Percentiles rank a stretch among this genome's conserved stretches.
Conservation (phyloP, 2,888 invertebrate genomes). For the Monoplex corrugatus region DNA sequence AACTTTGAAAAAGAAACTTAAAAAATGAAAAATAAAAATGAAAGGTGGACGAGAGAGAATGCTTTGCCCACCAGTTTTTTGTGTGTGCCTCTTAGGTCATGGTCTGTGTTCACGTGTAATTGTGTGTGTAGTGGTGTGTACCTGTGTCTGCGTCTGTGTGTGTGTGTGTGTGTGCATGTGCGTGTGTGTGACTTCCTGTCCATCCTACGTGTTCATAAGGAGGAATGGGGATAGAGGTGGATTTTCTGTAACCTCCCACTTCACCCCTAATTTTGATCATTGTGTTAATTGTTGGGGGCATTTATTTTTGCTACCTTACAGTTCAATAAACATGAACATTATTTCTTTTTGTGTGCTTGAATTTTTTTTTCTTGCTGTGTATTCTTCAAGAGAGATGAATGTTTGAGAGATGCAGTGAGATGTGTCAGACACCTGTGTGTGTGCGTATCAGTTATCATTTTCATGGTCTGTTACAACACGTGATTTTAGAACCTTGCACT, state of each 20-base stretch:
- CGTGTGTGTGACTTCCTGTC: no score
- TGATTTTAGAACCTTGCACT: no score
- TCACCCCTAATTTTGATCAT: neutral
- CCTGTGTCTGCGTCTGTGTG: neutral
- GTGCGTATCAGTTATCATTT: neutral
- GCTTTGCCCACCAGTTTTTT: neutral
- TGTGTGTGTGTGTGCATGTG: slow-evolving; percentile 9
- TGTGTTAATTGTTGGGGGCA: neutral
- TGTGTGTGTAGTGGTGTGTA: no score
- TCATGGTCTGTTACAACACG: no score
- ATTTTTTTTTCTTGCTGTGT: neutral
- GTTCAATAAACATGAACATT: slow-evolving; percentile 41
- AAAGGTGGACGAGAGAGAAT: no score
- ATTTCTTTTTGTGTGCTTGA: neutral
- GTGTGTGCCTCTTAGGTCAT: neutral
- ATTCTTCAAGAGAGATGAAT: no score
- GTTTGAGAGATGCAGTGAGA: no score
- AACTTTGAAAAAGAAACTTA: no score
- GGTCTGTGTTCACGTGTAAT: no score
- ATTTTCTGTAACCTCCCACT: neutral
- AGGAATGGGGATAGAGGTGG: neutral
- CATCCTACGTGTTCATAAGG: neutral
- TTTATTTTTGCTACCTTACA: slow-evolving; percentile 43
- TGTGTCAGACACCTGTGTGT: neutral
- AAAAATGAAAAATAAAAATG: no score